A percentile compares a stretch with the other conserved stretches of the same genome.
Evolutionary conservation across 2,113 vertebrate species (phyloP).

Genomic region (Trogon melanurus): DNA sequence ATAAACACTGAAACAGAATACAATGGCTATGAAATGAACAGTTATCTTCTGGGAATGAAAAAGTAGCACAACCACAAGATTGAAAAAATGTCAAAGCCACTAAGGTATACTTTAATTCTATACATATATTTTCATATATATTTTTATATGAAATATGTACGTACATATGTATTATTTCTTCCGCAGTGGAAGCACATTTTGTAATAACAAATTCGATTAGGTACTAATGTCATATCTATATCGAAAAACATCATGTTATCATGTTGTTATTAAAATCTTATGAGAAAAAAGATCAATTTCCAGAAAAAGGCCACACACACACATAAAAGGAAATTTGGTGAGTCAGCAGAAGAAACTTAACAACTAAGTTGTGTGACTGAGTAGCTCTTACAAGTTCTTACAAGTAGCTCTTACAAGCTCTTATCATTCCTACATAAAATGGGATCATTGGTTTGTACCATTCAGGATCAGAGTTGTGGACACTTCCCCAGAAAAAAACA

Average conservation of each 20-base stretch:
- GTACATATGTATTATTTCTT: not conserved
- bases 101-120: not conserved
- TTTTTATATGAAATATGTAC: not conserved
- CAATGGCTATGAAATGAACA: not conserved
- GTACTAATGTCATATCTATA: not conserved
- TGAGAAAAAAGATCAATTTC: not conserved
- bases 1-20: not conserved
- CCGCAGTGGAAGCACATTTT: not conserved
- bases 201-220: not conserved
- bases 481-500: not conserved
- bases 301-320: not conserved
- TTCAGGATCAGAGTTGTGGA: not conserved
- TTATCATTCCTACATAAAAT: not conserved
- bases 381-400: not conserved
- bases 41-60: not conserved
- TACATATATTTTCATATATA: not conserved
- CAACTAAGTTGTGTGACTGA: not conserved
- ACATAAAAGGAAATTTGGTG: not conserved
- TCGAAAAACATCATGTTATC: not conserved
- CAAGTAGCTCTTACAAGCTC: not conserved
- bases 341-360: not conserved
- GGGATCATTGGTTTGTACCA: not conserved
- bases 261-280: not conserved
- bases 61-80: not conserved
- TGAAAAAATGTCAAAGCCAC: not conserved